Evolutionary conservation across 2,113 vertebrate species (phyloP), one percentile per base, ranked within the genome.

Genomic region (Catharus bicknelli): DNA sequence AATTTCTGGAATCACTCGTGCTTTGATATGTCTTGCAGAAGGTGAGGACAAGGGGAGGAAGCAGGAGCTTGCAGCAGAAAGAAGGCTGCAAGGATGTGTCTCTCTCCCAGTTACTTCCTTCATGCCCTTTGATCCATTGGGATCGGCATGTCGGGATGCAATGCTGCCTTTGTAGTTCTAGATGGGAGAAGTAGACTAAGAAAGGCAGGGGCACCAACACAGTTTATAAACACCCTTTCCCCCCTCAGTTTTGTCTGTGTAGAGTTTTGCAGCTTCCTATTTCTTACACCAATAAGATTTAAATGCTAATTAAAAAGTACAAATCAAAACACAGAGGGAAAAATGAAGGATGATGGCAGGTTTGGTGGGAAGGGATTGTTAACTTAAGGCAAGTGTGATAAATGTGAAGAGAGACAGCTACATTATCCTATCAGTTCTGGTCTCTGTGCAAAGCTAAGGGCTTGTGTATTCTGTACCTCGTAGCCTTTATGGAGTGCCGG

Each of bases 111-210:
- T 42, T 67, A n/a, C 42, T 59, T 78, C 70, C 30, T 79, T 32
- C n/a, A 5, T 21, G 32, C 8, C 53, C 26, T 48, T 59, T 55
- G n/a, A 47, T 63, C 70, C 34, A 2, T 10, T 0, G 2, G 11
- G 34, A 62, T 58, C 0, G 0, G 29, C 16, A 22, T 14, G 85
- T 51, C 16, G 40, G 40, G 64, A 45, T 40, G 13, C 0, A 0
- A 43, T 36, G 59, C 27, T 78, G 50, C 29, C 67, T 59, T 78
- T 62, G 11, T 7, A n/a, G 25, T 9, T 83, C 53, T 79, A 34
- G 62, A 8, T 42, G 20, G 22, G 59, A 63, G 75, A 90, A 73
- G 10, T 1, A 59, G 7, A 15, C 36, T 68, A 76, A 64, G 62
- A 34, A 79, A 83, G 19, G 25, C 62, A 79, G 58, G 21, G 34